Evolutionary conservation across 1,140 invertebrate species (phyloP), one percentile per base, ranked within the genome.

Genomic region (Brachionus plicatilis): DNA sequence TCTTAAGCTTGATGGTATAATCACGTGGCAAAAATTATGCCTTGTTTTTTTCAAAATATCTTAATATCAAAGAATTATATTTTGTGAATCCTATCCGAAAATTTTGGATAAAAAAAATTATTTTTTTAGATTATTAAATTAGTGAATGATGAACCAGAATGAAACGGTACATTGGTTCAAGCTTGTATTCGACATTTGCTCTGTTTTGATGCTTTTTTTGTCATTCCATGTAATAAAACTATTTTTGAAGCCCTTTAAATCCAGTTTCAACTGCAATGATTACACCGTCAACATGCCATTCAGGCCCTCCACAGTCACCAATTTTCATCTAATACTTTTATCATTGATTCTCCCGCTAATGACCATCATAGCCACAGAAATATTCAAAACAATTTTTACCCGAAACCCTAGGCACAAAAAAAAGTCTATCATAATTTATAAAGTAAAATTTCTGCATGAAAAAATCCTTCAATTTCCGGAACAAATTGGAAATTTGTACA

Each of bases 141-240:
- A 70, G 12, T 37, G 14, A 70, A 70, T 37, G 8, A 70, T 37
- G 66, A 70, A 70, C 37, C 11, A 70, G 24, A 76, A 76, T 76
- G 79, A 82, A 68, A 12, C 79, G 17, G 79, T 82, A 14, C 65
- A 60, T 43, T 82, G 79, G 79, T 65, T 82, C 11, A 82, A 82
- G 24, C 24, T 82, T 3, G 6, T 82, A 12, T 68, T 82, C 17
- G 79, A 82, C n/a, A 27, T 47, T 65, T 5, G 53, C 2, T 65
- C 53, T 20, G 24, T 65, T 11, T 12, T 29, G 5, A 7, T 37
- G 5, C 24, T 82, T n/a, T 60, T 82, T 45, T 20, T 82, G 6
- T 29, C 43, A 43, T 82, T 65, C 60, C 33, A 60, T n/a, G 4
- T 82, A 1, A 60, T 82, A 82, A 82, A 82, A 45, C 14, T 29